Percentiles rank a stretch among this genome's conserved stretches.
Conservation (phyloP, 30 jellyfish, hydroid and myxozoan species). For the Pseudorhiza aurosa region DNA sequence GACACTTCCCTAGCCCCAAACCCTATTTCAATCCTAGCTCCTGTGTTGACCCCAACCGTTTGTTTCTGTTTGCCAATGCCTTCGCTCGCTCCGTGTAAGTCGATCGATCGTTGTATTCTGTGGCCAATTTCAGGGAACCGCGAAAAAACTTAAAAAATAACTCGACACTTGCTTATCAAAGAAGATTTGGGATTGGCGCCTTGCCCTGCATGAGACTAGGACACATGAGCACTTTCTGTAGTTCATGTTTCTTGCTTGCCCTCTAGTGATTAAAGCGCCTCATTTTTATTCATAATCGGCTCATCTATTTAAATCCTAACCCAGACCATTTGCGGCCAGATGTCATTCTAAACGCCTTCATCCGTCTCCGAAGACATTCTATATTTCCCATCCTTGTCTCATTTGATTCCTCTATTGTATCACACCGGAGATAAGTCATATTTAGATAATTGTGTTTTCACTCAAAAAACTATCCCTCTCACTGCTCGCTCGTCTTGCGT, state of each 20-base stretch:
- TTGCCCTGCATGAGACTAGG: constrained; percentile 65
- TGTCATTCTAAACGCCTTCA: constrained; percentile 24
- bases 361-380: constrained; percentile 28
- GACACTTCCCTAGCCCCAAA: too few relatives aligned
- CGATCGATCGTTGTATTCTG: too few relatives aligned
- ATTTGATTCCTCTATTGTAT: too few relatives aligned
- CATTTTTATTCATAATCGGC: constrained; percentile 71
- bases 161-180: constrained; percentile 60
- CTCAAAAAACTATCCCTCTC: too few relatives aligned
- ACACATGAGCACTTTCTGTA: constrained; percentile 10
- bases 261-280: constrained; percentile 62
- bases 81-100: too few relatives aligned
- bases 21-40: too few relatives aligned
- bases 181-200: constrained; percentile 71
- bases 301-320: constrained; percentile 41
- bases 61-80: too few relatives aligned
- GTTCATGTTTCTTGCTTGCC: constrained; percentile 55
- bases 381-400: constrained; percentile 9
- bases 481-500: too few relatives aligned
- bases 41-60: too few relatives aligned
- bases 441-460: too few relatives aligned
- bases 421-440: too few relatives aligned
- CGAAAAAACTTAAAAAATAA: constrained; percentile 37
- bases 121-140: neutral
- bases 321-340: constrained; percentile 70